A percentile compares a stretch with the other conserved stretches of the same genome.
Evolutionary conservation across 2,888 invertebrate genomes (phyloP).

Genomic region (Pseudococcus viburni): DNA sequence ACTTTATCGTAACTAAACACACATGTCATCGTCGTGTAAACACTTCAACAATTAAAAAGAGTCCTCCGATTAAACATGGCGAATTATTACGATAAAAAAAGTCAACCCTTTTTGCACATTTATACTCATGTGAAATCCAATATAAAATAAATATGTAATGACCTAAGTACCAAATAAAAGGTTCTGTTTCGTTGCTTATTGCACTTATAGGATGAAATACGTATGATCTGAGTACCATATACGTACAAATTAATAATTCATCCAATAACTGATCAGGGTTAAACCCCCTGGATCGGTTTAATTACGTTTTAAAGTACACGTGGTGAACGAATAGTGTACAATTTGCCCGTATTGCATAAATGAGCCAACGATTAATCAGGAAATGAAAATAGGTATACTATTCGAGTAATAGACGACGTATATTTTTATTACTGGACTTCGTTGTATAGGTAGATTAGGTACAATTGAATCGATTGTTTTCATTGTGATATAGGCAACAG

Average conservation of each 20-base stretch:
- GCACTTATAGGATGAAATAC: too few relatives aligned
- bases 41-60: not conserved
- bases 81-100: not conserved
- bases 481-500: not conserved
- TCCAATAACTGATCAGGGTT: not conserved
- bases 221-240: not conserved
- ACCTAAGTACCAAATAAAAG: not conserved
- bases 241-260: not conserved
- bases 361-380: not conserved
- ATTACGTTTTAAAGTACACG: not conserved
- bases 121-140: not conserved
- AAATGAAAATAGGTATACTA: not conserved
- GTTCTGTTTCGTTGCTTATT: too few relatives aligned
- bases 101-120: not conserved
- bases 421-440: not conserved
- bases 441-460: not conserved
- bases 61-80: not conserved
- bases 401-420: not conserved
- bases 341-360: not conserved
- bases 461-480: not conserved
- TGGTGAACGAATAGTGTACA: not conserved
- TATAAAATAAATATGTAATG: not conserved
- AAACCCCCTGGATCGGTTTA: not conserved
- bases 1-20: not conserved
- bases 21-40: conserved; percentile 5